phyloP scores from a whole-genome alignment of 2,797 vertebrate species.

The Graptemys geographica region DNA sequence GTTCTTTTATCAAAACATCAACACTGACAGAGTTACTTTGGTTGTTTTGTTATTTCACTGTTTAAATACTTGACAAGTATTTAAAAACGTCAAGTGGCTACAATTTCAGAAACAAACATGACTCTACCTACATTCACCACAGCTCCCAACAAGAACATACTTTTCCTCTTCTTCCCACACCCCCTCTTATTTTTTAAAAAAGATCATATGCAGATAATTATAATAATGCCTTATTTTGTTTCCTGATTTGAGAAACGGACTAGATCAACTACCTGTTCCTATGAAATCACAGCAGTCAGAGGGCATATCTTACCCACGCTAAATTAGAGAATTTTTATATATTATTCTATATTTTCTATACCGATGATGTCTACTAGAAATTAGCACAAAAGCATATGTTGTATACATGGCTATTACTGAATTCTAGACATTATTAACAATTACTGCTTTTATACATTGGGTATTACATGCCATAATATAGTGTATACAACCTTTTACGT shows the following conservation, averaged over 20 bases:
- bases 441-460: background rate
- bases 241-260: background rate
- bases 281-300: background rate
- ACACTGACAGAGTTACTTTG: background rate
- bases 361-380: background rate
- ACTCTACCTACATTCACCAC: too few relatives aligned
- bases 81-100: background rate
- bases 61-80: background rate
- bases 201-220: rapidly evolving
- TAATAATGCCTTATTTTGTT: background rate
- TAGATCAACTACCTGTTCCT: background rate
- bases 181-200: background rate
- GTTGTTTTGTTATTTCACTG: background rate
- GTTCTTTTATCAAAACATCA: background rate
- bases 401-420: background rate
- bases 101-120: background rate
- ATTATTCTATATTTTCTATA: background rate
- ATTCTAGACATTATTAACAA: background rate
- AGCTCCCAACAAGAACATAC: rapidly evolving
- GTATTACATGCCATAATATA: background rate
- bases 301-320: background rate
- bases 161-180: background rate
- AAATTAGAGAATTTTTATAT: background rate
- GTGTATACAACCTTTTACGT: background rate
- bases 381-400: background rate